A percentile compares a stretch with the other conserved stretches of the same genome.
Conservation (phyloP, 2,888 invertebrate species). For the Caenorhabditis sinica region DNA sequence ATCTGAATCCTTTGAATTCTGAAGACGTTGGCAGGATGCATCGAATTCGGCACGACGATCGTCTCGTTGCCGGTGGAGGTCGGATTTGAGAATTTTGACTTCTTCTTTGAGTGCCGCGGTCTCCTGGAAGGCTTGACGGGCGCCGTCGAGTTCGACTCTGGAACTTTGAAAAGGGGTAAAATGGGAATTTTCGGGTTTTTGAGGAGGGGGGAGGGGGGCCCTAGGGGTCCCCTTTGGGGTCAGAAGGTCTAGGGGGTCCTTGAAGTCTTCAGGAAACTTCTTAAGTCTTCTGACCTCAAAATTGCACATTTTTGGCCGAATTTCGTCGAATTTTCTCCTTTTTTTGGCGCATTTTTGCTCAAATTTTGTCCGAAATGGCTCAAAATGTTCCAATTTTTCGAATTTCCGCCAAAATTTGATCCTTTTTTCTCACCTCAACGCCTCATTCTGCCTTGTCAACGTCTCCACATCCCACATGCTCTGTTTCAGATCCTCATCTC, state of each 20-base stretch:
- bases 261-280: too few relatives aligned
- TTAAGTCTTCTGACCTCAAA: too few relatives aligned
- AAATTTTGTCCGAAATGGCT: not conserved
- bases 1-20: constrained; percentile 62
- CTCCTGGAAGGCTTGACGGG: constrained; percentile 54
- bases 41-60: constrained; percentile 47
- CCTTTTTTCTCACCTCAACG: constrained; percentile 56
- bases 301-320: too few relatives aligned
- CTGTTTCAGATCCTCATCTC: constrained; percentile 56
- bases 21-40: constrained; percentile 18
- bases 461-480: constrained; percentile 47
- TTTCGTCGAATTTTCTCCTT: too few relatives aligned
- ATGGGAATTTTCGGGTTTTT: not conserved
- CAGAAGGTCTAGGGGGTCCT: not conserved
- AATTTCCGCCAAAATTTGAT: too few relatives aligned
- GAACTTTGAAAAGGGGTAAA: constrained; percentile 4
- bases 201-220: not conserved
- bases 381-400: too few relatives aligned
- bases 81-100: constrained; percentile 39
- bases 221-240: too few relatives aligned
- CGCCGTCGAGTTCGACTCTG: constrained; percentile 51
- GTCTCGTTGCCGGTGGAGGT: constrained; percentile 49
- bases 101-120: constrained; percentile 43
- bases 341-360: too few relatives aligned
- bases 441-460: constrained; percentile 51